Evolutionary conservation across 35 echinoderm and acorn worm species (phyloP), one percentile per base, ranked within the genome.

Genomic region (Ophiothrix spiculata): DNA sequence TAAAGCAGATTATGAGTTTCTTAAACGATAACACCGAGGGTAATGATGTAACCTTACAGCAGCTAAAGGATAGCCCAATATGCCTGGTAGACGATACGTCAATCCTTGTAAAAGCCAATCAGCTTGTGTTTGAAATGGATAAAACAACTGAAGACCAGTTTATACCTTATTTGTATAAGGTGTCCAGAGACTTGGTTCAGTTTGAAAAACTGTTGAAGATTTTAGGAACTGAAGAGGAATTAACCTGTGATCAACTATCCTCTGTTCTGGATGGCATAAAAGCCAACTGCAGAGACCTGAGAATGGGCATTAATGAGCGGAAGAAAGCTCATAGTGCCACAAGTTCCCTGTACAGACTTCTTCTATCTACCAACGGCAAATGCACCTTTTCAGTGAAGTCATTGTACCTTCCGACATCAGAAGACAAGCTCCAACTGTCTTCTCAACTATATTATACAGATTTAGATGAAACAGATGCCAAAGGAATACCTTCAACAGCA

Each of bases 361-460:
- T 84, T 17, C 31, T 19, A 0, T 19, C 25, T 15, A 60, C 42
- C 0, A 42, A 84, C 1, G 56, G 54, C 28, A 34, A 13, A 33
- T 84, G 81, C 69, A 0, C 32, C 19, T 64, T 84, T 17, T 32
- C 33, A 64, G 81, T 84, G 15, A 64, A 10, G 4, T 23, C 36
- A 37, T 28, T 84, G 42, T 84, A 74, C 31, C 81, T 84, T n/a
- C 81, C 81, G 0, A 84, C 42, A 34, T 0, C 31, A 64, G 35
- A 37, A 16, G n/a, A 84, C 29, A 56, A 33, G 16, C 31, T 84
- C 23, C 63, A 10, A 34, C 21, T 64, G 32, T 54, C 81, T 19
- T 29, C 81, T 21, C 29, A 84, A 21, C 81, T 84, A 37, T 42
- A 84, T 17, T 84, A 84, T 33, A 60, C 81, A 42, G 81, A 84